These are phyloP conservation scores for Parapristionchus giblindavisi DNA, from an alignment of 2,888 invertebrate species.

Conservation along the genomic window DNA sequence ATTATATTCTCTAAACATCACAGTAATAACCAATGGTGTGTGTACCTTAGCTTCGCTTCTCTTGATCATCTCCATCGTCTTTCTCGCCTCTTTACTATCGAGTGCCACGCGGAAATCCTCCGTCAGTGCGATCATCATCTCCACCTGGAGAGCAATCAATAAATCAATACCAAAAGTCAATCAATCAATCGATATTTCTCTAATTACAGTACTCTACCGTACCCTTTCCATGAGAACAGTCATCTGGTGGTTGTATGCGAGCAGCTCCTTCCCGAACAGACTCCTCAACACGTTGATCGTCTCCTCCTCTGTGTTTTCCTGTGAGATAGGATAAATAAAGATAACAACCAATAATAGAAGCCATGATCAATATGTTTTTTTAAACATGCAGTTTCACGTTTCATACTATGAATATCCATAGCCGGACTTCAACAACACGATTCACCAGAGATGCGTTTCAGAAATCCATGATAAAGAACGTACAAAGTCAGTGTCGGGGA, in stretches of 20 bases:
- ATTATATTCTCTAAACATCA: neutral
- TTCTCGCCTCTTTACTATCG: conserved; percentile 33
- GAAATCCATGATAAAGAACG: too few relatives aligned
- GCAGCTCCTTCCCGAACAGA: conserved; percentile 30
- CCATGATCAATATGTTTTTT: too few relatives aligned
- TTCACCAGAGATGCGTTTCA: too few relatives aligned
- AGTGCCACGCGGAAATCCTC: conserved; percentile 24
- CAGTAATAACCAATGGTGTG: neutral
- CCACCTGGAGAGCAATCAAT: too few relatives aligned
- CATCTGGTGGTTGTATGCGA: conserved; percentile 37
- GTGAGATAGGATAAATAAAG: neutral
- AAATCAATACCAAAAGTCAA: too few relatives aligned
- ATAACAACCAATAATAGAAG: too few relatives aligned
- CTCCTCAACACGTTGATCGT: conserved; percentile 10
- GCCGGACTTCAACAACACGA: too few relatives aligned
- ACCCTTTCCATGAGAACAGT: conserved; percentile 26
- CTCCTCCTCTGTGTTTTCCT: conserved; percentile 28
- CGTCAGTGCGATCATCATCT: neutral
- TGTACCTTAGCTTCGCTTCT: conserved; percentile 27
- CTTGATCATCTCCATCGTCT: conserved; percentile 26
- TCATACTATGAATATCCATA: too few relatives aligned
- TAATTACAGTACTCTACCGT: neutral
- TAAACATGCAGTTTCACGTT: too few relatives aligned
- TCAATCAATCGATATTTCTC: too few relatives aligned
- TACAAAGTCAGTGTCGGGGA: too few relatives aligned